phyloP scores from a whole-genome alignment of 2,113 vertebrate species.

The Ariopsis seemanni region DNA sequence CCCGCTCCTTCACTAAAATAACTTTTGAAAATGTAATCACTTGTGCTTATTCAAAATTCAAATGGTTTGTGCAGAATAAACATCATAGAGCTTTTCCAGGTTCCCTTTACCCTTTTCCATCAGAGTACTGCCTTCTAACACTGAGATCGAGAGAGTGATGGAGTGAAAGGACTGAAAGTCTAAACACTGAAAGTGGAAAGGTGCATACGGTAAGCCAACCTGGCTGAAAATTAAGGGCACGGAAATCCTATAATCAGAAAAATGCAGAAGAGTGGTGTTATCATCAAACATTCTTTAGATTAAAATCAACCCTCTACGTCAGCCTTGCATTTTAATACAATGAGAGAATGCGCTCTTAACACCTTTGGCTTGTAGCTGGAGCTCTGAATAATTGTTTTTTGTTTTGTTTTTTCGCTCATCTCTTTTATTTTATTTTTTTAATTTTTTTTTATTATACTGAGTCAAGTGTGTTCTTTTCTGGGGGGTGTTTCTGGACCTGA shows the following conservation, averaged over 20 bases:
- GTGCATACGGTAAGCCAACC: neutral
- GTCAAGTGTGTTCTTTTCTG: slow-evolving; percentile 18
- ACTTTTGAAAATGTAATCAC: slow-evolving; percentile 17
- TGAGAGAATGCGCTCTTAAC: neutral
- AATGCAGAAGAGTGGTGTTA: neutral
- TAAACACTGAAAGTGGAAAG: neutral
- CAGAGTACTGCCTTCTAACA: slow-evolving; percentile 39
- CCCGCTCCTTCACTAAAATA: slow-evolving; percentile 13
- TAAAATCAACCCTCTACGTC: neutral
- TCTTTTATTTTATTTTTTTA: neutral
- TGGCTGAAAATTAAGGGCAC: neutral
- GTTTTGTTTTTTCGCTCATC: neutral
- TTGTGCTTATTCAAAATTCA: slow-evolving; percentile 57
- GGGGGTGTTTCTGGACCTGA: slow-evolving; percentile 20
- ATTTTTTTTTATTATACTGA: slow-evolving; percentile 16
- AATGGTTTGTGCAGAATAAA: slow-evolving; percentile 56
- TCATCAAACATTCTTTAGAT: neutral
- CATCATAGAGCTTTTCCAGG: slow-evolving; percentile 63
- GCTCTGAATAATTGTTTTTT: slow-evolving; percentile 12
- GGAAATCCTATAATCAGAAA: neutral
- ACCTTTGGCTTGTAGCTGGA: neutral
- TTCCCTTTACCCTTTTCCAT: slow-evolving; percentile 51
- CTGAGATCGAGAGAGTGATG: neutral
- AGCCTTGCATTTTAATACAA: neutral
- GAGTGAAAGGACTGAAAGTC: neutral